Percentiles rank a stretch among this genome's conserved stretches.
Conservation (phyloP, 2,797 vertebrate genomes). For the Cirrhinus mrigala region DNA sequence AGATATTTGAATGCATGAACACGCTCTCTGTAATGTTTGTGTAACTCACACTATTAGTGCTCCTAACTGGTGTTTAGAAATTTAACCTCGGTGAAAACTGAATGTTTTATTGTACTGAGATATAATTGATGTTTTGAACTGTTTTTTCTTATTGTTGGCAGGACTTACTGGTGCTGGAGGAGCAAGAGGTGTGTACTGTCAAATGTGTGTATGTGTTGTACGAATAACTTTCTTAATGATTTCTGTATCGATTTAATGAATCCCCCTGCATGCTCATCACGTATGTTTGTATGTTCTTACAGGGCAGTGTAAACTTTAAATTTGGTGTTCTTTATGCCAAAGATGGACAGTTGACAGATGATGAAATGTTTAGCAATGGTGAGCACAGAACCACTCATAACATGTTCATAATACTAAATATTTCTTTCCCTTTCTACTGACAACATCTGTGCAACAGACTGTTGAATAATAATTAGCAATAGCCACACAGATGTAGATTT, state of each 20-base stretch:
- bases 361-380: constrained; percentile 99
- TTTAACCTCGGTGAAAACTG: neutral
- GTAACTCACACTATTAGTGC: constrained; percentile 15
- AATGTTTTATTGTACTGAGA: constrained; percentile 10
- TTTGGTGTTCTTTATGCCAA: constrained; percentile 97
- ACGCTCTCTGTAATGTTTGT: constrained; percentile 25
- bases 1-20: constrained; percentile 33
- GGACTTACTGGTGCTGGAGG: constrained; percentile 97
- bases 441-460: neutral
- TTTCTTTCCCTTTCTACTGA: neutral
- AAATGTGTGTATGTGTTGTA: constrained; percentile 26
- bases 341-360: constrained; percentile 97
- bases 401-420: neutral
- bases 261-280: neutral
- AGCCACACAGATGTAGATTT: neutral
- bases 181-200: constrained; percentile 88
- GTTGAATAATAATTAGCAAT: neutral
- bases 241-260: neutral
- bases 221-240: neutral
- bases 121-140: constrained; percentile 27
- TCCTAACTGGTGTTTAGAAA: constrained; percentile 16
- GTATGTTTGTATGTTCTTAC: constrained; percentile 45
- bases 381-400: constrained; percentile 61
- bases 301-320: constrained; percentile 99
- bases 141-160: constrained; percentile 70